Evolutionary conservation across 53 echinoderm and acorn worm species (phyloP), one percentile per base, ranked within the genome.

Genomic region (Echinarachnius parma): DNA sequence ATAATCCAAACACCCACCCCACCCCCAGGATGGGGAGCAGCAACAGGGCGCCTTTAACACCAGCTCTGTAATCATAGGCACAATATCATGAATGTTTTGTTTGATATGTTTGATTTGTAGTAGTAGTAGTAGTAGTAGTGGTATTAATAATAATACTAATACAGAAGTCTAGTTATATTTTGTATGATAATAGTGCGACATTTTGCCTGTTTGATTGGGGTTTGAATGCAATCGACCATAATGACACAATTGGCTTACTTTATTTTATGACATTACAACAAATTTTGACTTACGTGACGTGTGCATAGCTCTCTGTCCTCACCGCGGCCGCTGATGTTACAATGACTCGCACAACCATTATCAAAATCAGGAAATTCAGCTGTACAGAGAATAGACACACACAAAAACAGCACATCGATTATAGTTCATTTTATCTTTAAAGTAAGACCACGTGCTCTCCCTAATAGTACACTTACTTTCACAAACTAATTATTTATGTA

Each of bases 341-440:
- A 37, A 72, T 72, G 25, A 82, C 76, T 2, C 58, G 64, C 15
- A 82, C 76, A 2, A 82, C 82, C 75, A 82, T 57, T n/a, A 64
- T 28, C 1, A 82, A 59, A 48, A 82, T 76, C 1, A 82, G 16
- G 44, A 82, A 58, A 49, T 82, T 82, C 11, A 34, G 5, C 82
- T 82, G 47, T 18, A 13, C 7, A 13, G 7, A 13, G 42, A 49
- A 4, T 15, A 13, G 50, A 49, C 4, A 10, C 4, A 49, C 13
- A 49, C 4, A n/a, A 9, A 39, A 39, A 39, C 39, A 39, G 13
- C 13, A 39, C 39, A 9, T 5, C 7, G 13, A 7, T 39, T 39
- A 7, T 39, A 39, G 13, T 9, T 39, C 39, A 39, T 9, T 39
- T 9, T 13, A 39, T 39, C 13, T 39, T 39, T n/a, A n/a, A n/a